phyloP scores from a whole-genome alignment of 2,797 vertebrate species.

The Eulemur rubriventer region DNA sequence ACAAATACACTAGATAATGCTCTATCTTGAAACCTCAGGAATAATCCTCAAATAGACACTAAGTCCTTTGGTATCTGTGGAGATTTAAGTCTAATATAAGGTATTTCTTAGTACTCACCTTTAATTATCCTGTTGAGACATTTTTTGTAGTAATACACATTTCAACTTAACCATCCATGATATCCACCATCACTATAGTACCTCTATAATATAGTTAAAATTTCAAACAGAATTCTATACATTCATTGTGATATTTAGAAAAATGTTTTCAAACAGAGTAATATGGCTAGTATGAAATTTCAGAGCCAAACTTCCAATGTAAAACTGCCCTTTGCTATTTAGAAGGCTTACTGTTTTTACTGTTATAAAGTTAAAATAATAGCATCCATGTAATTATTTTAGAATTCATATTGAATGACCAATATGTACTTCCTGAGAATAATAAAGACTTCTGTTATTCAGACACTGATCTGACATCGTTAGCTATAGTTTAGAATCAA shows the following conservation, averaged over 20 bases:
- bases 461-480: not conserved
- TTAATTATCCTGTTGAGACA: conserved; percentile 25
- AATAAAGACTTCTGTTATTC: conserved; percentile 31
- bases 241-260: conserved; percentile 11
- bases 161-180: not conserved
- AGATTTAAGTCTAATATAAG: conserved; percentile 35
- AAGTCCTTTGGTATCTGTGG: conserved; percentile 9
- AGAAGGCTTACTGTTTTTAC: not conserved
- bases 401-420: conserved; percentile 9
- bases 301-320: not conserved
- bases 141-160: conserved; percentile 47
- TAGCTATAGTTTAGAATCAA: conserved; percentile 46
- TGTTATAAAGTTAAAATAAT: conserved; percentile 45
- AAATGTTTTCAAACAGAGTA: not conserved
- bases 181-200: not conserved
- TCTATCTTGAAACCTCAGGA: not conserved
- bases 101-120: conserved; percentile 33
- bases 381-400: not conserved
- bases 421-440: not conserved
- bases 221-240: not conserved
- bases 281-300: not conserved
- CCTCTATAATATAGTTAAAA: not conserved
- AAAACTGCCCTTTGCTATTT: conserved; percentile 17
- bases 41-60: conserved; percentile 12
- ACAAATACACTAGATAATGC: not conserved